Conservation (phyloP, 1,140 invertebrate genomes). For the Ips typographus region DNA sequence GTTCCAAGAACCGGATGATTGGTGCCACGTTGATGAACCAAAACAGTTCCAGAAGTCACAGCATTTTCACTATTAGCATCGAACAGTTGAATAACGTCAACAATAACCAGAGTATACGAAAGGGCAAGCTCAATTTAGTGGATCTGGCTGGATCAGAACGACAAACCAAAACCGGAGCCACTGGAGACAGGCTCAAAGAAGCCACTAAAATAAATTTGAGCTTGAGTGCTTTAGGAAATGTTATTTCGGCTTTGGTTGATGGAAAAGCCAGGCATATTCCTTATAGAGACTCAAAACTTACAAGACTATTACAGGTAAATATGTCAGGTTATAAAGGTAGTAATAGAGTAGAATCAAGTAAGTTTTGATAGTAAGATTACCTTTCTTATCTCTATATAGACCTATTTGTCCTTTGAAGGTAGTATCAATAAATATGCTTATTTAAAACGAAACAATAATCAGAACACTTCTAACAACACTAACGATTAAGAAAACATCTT, state of each 20-base stretch:
- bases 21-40: constrained; percentile 94
- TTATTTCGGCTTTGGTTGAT: constrained; percentile 90
- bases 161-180: constrained; percentile 82
- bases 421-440: no score
- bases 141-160: constrained; percentile 88
- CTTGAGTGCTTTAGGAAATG: constrained; percentile 89
- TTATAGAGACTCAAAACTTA: constrained; percentile 92
- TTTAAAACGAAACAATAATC: no score
- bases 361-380: no score
- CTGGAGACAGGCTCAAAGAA: constrained; percentile 86
- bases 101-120: constrained; percentile 58
- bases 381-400: no score
- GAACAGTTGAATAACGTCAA: constrained; percentile 68
- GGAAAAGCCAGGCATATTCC: constrained; percentile 90
- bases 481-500: no score
- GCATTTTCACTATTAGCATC: constrained; percentile 87
- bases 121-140: constrained; percentile 81
- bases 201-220: constrained; percentile 96
- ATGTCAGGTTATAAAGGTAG: not conserved
- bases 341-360: no score
- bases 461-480: no score
- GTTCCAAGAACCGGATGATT: constrained; percentile 78
- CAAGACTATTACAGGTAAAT: constrained; percentile 76
- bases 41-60: constrained; percentile 84
- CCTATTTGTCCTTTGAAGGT: no score